Evolutionary conservation across 2,113 vertebrate species (phyloP).

Genomic region (Myotis lucifugus): DNA sequence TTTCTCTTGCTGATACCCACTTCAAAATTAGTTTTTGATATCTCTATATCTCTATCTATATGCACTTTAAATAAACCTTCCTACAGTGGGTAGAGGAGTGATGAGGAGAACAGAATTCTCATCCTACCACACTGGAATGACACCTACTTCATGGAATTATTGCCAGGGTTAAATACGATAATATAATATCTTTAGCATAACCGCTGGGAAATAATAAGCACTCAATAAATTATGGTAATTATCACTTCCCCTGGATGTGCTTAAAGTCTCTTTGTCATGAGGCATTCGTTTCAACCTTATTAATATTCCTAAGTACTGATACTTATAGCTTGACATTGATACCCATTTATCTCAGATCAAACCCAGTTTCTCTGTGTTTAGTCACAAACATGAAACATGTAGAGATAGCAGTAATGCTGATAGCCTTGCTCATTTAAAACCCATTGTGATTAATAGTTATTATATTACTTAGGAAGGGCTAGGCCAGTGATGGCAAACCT

Average conservation of each 20-base stretch:
- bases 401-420: not conserved
- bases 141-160: not conserved
- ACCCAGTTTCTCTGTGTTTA: not conserved
- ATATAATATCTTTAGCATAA: not conserved
- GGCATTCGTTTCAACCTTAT: not conserved
- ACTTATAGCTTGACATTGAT: constrained; percentile 24
- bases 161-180: constrained; percentile 11
- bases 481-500: no score
- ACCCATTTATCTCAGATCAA: not conserved
- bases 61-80: not conserved
- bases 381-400: not conserved
- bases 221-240: constrained; percentile 10
- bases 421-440: not conserved
- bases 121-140: not conserved
- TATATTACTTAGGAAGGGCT: not conserved
- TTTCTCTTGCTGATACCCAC: not conserved
- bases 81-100: not conserved
- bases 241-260: not conserved
- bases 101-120: not conserved
- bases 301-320: constrained; percentile 19
- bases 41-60: not conserved
- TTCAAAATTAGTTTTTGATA: not conserved
- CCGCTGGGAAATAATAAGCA: not conserved
- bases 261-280: not conserved
- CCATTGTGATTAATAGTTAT: not conserved